A percentile compares a stretch with the other conserved stretches of the same genome.
Evolutionary conservation across 2,888 invertebrate genomes (phyloP).

Genomic region (Drosophila recens): DNA sequence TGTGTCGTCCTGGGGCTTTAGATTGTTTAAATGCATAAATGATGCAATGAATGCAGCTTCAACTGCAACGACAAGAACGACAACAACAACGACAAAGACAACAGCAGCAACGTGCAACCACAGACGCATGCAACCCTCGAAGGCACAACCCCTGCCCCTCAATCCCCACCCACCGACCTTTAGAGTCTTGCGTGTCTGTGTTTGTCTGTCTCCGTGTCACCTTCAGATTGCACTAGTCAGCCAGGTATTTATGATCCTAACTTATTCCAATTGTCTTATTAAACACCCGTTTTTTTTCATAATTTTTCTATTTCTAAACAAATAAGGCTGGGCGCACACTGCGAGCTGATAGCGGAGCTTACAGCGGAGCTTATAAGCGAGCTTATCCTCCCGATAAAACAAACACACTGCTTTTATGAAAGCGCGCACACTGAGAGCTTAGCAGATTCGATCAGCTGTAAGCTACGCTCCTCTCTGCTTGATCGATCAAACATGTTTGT

Average conservation of each 20-base stretch:
- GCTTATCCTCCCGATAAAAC: too few species aligned
- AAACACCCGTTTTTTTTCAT: too few species aligned
- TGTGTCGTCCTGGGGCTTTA: slow-evolving; percentile 44
- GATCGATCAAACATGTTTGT: too few species aligned
- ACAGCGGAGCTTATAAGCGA: too few species aligned
- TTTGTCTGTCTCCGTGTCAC: slow-evolving; percentile 42
- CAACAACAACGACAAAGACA: slow-evolving; percentile 21
- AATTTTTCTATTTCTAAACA: too few species aligned
- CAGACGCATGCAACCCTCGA: slow-evolving; percentile 68
- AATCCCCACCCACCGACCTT: background rate
- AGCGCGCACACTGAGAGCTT: too few species aligned
- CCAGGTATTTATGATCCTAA: background rate
- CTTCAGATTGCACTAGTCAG: slow-evolving; percentile 58
- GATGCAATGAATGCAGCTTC: slow-evolving; percentile 58
- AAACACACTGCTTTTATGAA: too few species aligned
- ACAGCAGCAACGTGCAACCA: slow-evolving; percentile 40
- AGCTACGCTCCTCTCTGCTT: too few species aligned
- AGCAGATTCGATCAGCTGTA: too few species aligned
- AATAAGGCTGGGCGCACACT: too few species aligned
- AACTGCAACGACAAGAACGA: slow-evolving; percentile 25
- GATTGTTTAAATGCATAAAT: slow-evolving; percentile 73
- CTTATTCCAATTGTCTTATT: background rate
- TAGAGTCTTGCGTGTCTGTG: slow-evolving; percentile 3
- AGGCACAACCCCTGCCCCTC: slow-evolving; percentile 20
- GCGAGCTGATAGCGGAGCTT: too few species aligned